These are phyloP conservation scores for Chloromyia formosa DNA, from an alignment of 2,888 invertebrate genomes.

Conservation along the genomic window DNA sequence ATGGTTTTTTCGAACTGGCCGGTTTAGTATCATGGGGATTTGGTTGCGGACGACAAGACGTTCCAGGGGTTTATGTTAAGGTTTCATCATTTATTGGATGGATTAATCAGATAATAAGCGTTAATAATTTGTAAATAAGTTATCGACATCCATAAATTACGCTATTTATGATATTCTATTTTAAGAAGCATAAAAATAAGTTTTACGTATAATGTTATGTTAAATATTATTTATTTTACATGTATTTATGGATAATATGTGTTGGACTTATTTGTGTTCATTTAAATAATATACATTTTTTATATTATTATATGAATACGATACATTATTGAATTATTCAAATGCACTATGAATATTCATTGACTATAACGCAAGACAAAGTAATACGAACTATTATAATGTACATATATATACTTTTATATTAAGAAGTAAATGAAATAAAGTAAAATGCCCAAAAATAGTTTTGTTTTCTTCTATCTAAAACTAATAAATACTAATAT, in stretches of 20 bases:
- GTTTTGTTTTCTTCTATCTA: not conserved
- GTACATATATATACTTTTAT: slow-evolving; percentile 25
- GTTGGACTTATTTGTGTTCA: slow-evolving; percentile 7
- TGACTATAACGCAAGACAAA: not conserved
- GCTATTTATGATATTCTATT: not conserved
- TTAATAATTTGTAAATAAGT: slow-evolving; percentile 80
- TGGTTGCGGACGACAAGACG: slow-evolving; percentile 90
- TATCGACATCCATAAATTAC: not conserved
- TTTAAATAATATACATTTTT: slow-evolving; percentile 31
- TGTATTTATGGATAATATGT: slow-evolving; percentile 20
- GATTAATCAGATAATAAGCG: slow-evolving; percentile 97
- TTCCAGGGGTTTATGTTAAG: slow-evolving; percentile 97
- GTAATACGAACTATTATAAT: not conserved
- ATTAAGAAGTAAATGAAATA: not conserved
- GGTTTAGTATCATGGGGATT: slow-evolving; percentile 96
- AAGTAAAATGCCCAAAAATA: slow-evolving; percentile 8
- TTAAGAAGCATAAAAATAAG: not conserved
- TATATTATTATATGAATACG: slow-evolving; percentile 24
- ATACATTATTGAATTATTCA: not conserved
- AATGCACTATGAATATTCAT: not conserved
- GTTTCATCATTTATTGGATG: slow-evolving; percentile 95
- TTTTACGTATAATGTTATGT: slow-evolving; percentile 10
- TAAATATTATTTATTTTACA: slow-evolving; percentile 30
- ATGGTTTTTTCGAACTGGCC: slow-evolving; percentile 90
- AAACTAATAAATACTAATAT: too few relatives aligned